A percentile compares a stretch with the other conserved stretches of the same genome.
phyloP scores from a whole-genome alignment of 2,888 invertebrate genomes.

The Gymnocheta viridis region DNA sequence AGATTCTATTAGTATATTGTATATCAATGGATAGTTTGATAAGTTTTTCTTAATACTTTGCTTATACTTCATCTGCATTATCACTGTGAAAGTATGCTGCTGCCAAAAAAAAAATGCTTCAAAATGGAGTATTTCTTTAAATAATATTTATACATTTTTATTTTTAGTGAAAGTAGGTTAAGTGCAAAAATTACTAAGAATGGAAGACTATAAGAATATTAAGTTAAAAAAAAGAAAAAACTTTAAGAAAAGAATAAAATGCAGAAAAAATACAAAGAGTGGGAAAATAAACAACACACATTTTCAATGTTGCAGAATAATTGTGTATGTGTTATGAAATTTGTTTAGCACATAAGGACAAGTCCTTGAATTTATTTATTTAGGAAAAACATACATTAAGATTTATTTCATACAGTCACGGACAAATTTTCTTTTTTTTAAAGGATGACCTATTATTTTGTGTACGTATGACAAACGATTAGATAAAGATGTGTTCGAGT shows the following conservation, averaged over 20 bases:
- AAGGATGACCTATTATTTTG: too few relatives aligned
- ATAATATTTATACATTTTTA: too few relatives aligned
- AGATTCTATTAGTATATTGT: too few relatives aligned
- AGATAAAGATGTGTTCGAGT: too few relatives aligned
- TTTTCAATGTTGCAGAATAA: conserved; percentile 10
- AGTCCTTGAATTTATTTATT: conserved; percentile 21
- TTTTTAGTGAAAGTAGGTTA: conserved; percentile 19
- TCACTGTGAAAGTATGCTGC: too few relatives aligned
- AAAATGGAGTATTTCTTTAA: too few relatives aligned
- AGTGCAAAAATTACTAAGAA: conserved; percentile 6
- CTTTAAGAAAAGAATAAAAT: background rate
- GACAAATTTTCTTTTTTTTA: conserved; percentile 5
- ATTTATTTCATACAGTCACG: background rate
- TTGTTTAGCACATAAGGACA: background rate
- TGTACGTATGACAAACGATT: too few relatives aligned
- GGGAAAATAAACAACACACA: background rate
- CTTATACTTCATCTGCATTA: too few relatives aligned
- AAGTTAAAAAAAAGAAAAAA: background rate
- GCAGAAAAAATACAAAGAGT: background rate
- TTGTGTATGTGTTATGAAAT: conserved; percentile 12
- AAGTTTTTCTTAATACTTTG: too few relatives aligned
- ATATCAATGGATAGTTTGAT: too few relatives aligned
- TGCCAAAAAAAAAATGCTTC: too few relatives aligned
- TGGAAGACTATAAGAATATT: background rate
- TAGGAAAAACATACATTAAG: background rate